These are phyloP conservation scores for Odontocolon sp. DNA, from an alignment of 2,888 invertebrate species.

Conservation along the genomic window DNA sequence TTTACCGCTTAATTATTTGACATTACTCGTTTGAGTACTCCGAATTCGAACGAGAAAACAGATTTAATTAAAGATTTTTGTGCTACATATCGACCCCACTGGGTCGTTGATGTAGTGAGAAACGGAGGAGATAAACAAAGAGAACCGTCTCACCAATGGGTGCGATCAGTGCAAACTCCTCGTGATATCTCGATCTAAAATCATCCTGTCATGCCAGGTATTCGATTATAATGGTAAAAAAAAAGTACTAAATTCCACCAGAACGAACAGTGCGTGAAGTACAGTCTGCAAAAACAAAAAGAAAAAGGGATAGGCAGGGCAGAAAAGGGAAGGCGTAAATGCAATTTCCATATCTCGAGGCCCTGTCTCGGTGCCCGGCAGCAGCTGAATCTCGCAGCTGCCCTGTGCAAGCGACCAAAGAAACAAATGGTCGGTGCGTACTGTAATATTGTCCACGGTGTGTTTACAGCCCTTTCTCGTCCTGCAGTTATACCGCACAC, in stretches of 20 bases:
- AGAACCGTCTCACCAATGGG: too few relatives aligned
- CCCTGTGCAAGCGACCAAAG: too few relatives aligned
- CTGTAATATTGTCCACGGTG: slow-evolving; percentile 51
- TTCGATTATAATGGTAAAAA: neutral
- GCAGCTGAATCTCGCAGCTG: slow-evolving; percentile 51
- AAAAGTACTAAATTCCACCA: neutral
- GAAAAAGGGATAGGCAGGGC: neutral
- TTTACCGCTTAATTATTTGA: neutral
- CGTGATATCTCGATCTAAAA: neutral
- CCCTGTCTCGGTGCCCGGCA: slow-evolving; percentile 18
- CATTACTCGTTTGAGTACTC: neutral
- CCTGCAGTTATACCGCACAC: slow-evolving; percentile 27
- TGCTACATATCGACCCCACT: too few relatives aligned
- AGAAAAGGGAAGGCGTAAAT: slow-evolving; percentile 29
- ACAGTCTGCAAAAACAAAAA: too few relatives aligned
- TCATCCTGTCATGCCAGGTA: neutral
- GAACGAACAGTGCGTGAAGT: neutral
- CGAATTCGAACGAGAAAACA: neutral
- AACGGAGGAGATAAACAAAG: too few relatives aligned
- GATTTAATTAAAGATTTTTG: neutral
- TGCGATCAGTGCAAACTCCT: too few relatives aligned
- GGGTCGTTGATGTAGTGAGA: too few relatives aligned
- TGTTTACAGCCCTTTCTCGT: slow-evolving; percentile 50
- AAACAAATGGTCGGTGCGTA: slow-evolving; percentile 7
- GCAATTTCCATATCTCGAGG: slow-evolving; percentile 50